Evolutionary conservation across 2,888 invertebrate species (phyloP).

Genomic region (Drepanosiphum platanoidis): DNA sequence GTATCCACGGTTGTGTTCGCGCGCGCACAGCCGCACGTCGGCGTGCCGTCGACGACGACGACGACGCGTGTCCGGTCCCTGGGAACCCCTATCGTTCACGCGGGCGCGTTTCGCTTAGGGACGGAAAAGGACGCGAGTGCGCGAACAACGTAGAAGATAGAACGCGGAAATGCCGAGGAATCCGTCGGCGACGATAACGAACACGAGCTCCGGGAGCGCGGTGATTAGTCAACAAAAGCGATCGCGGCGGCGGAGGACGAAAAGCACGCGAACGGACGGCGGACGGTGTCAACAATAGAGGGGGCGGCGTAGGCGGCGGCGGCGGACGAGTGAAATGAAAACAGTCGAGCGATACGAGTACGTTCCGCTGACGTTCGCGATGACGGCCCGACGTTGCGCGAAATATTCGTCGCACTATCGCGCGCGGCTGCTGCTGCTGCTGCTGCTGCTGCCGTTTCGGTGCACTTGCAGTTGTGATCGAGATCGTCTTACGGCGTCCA

Average conservation of each 20-base stretch:
- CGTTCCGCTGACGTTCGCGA: neutral
- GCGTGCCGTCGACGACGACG: conserved; percentile 55
- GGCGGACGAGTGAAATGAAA: neutral
- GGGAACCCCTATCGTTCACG: conserved; percentile 52
- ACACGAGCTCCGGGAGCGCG: no score
- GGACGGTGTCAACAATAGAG: neutral
- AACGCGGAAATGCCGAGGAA: no score
- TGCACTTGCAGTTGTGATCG: neutral
- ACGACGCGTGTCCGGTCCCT: conserved; percentile 56
- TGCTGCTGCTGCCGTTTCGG: neutral
- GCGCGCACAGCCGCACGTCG: conserved; percentile 35
- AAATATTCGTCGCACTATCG: neutral
- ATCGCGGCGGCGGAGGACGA: no score
- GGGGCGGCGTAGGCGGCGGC: neutral
- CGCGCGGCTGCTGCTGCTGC: neutral
- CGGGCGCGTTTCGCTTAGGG: neutral
- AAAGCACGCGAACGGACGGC: neutral
- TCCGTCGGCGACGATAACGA: no score
- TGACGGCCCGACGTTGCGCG: neutral
- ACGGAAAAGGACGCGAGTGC: neutral
- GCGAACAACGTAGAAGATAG: no score
- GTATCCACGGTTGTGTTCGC: conserved; percentile 30
- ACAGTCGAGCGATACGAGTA: neutral
- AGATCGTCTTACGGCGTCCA: neutral
- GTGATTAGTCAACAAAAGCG: no score